A percentile compares a stretch with the other conserved stretches of the same genome.
These are phyloP conservation scores for Neosilurus mollespiculum DNA, from an alignment of 2,797 vertebrate genomes.

Conservation along the genomic window DNA sequence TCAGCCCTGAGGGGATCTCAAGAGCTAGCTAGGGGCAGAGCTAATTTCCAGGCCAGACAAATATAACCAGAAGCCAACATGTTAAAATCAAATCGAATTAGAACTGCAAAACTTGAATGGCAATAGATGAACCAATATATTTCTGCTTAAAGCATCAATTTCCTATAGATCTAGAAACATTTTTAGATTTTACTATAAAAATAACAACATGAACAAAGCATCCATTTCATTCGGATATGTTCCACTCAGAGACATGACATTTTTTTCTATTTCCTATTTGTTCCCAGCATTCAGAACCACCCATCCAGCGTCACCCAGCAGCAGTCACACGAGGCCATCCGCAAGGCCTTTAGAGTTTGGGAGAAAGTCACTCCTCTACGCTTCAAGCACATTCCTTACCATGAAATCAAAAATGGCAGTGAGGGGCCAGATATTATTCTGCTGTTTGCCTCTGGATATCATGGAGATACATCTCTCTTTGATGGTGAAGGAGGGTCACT, in stretches of 20 bases:
- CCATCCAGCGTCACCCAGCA: conserved; percentile 82
- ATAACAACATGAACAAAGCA: neutral
- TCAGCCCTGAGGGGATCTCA: neutral
- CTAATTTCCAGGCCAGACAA: neutral
- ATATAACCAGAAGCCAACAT: neutral
- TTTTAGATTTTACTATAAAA: neutral
- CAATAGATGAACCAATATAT: neutral
- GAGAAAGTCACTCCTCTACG: conserved; percentile 80
- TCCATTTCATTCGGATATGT: neutral
- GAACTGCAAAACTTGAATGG: neutral
- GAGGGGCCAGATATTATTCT: conserved; percentile 88
- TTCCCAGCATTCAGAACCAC: conserved; percentile 85
- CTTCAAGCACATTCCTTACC: conserved; percentile 82
- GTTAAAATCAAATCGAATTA: neutral
- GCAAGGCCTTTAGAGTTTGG: conserved; percentile 85
- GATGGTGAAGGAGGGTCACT: conserved; percentile 92
- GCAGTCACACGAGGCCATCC: conserved; percentile 75
- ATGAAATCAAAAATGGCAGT: conserved; percentile 75
- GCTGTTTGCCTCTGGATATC: conserved; percentile 93
- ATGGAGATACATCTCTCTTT: conserved; percentile 94
- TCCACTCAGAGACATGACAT: neutral
- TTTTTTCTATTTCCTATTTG: neutral
- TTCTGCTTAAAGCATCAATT: neutral
- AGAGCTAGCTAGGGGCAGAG: neutral
- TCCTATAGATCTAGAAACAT: neutral